Conservation (phyloP, 2,797 vertebrate species). For the Cheirogaleus major region DNA sequence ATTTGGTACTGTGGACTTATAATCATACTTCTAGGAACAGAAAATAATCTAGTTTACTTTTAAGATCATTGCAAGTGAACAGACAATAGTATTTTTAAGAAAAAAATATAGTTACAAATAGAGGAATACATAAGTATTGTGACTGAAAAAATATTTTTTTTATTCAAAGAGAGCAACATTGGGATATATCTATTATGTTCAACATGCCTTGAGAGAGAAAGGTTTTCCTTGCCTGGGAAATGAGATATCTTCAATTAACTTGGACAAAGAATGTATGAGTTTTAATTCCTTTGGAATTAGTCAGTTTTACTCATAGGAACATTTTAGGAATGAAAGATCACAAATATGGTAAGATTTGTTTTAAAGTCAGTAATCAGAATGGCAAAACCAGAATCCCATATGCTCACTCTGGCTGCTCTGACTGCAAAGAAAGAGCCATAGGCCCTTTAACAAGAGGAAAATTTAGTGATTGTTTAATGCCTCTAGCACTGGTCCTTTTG, state of each 20-base stretch:
- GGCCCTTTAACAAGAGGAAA: not conserved
- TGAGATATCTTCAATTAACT: not conserved
- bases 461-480: not conserved
- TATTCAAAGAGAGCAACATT: not conserved
- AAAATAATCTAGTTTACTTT: not conserved
- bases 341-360: conserved; percentile 28
- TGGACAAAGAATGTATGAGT: not conserved
- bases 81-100: not conserved
- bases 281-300: conserved; percentile 10
- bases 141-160: not conserved
- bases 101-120: not conserved
- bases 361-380: conserved; percentile 49
- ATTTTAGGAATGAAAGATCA: conserved; percentile 4
- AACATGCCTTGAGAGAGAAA: not conserved
- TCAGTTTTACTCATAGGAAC: conserved; percentile 30
- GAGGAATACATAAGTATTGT: not conserved
- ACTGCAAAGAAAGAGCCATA: conserved; percentile 20
- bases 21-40: not conserved
- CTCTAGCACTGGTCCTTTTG: not conserved
- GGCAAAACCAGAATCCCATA: not conserved
- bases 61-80: not conserved
- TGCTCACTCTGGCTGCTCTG: not conserved
- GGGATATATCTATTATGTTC: not conserved
- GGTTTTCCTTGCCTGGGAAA: not conserved
- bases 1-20: not conserved